phyloP scores from a whole-genome alignment of 2,888 invertebrate species.

The Zaprionus obscuricornis region DNA sequence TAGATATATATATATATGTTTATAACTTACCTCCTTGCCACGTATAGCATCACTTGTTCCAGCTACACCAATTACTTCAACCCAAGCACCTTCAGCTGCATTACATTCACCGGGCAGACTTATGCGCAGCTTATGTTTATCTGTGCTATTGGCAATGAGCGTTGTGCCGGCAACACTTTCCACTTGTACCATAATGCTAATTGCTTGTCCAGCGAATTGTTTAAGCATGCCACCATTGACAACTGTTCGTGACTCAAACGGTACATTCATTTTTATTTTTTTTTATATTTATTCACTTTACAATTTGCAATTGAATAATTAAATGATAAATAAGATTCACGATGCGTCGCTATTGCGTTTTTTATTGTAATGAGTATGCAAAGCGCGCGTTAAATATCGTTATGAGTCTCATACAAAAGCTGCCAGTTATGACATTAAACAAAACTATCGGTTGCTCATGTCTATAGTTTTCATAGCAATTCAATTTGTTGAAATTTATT shows the following conservation, averaged over 20 bases:
- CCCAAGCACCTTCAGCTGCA: conserved; percentile 76
- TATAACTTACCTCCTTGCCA: conserved; percentile 75
- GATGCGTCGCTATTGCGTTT: no score
- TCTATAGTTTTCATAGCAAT: no score
- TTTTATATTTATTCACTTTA: no score
- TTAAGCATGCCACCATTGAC: conserved; percentile 80
- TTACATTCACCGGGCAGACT: conserved; percentile 65
- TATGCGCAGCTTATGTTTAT: conserved; percentile 76
- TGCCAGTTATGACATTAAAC: no score
- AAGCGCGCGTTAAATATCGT: no score
- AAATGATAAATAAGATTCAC: no score
- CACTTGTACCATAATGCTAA: conserved; percentile 80
- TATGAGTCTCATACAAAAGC: no score
- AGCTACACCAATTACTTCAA: conserved; percentile 80
- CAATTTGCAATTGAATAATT: no score
- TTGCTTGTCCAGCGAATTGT: conserved; percentile 72
- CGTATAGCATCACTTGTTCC: conserved; percentile 67
- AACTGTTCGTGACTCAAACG: conserved; percentile 75
- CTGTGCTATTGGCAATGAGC: conserved; percentile 72
- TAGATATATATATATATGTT: no score
- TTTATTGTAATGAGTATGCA: no score
- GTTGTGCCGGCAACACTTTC: conserved; percentile 71
- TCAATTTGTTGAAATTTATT: no score
- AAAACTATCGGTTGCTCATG: no score
- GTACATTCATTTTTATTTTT: conserved; percentile 28